Evolutionary conservation across 2,888 invertebrate genomes (phyloP).

Genomic region (Scotopteryx bipunctaria): DNA sequence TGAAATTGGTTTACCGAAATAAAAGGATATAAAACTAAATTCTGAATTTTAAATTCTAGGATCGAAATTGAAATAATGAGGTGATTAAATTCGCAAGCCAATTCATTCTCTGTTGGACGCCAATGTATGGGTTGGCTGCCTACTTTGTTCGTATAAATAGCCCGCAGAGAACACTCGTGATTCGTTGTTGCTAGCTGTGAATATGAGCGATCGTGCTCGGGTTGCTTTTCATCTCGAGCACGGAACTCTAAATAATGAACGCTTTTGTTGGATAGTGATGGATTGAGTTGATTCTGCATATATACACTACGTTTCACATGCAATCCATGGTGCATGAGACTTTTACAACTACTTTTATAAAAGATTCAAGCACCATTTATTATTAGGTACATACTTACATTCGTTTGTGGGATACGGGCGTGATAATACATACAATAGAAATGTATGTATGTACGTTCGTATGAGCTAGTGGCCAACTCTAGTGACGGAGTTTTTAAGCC

Average conservation of each 20-base stretch:
- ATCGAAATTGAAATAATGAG: constrained; percentile 33
- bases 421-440: too few relatives aligned
- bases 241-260: constrained; percentile 1
- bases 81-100: constrained; percentile 39
- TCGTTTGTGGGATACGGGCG: too few relatives aligned
- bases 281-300: not conserved
- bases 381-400: too few relatives aligned
- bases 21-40: not conserved
- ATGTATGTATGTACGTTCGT: too few relatives aligned
- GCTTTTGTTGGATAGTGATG: constrained; percentile 3
- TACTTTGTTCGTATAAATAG: constrained; percentile 15
- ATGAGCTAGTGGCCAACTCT: too few relatives aligned
- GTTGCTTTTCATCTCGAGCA: not conserved
- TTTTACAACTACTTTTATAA: too few relatives aligned
- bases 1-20: not conserved
- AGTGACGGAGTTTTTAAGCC: too few relatives aligned
- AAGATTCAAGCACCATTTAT: too few relatives aligned
- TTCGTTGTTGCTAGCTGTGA: constrained; percentile 10
- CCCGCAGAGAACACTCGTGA: constrained; percentile 6
- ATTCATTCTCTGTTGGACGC: constrained; percentile 49
- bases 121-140: constrained; percentile 15
- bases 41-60: constrained; percentile 21
- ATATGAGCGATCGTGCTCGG: constrained; percentile 15
- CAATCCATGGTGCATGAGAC: too few relatives aligned
- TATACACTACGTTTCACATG: too few relatives aligned